Conservation (phyloP, 1,140 invertebrate genomes). For the Caligus rogercresseyi region DNA sequence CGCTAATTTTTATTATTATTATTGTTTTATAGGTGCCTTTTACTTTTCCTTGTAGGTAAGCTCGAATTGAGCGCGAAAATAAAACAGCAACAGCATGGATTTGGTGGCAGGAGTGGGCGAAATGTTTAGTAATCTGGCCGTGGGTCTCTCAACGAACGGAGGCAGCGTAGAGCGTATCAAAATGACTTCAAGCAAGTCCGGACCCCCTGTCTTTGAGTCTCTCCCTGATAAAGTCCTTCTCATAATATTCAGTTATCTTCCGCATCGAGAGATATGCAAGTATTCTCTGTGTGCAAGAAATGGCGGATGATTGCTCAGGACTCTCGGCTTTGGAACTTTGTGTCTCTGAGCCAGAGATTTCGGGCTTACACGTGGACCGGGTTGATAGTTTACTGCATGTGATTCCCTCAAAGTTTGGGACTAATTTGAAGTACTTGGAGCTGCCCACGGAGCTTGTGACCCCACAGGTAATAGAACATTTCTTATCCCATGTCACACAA, state of each 20-base stretch:
- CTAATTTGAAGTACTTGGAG: slow-evolving; percentile 83
- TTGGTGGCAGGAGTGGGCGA: slow-evolving; percentile 5
- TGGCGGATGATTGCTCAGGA: slow-evolving; percentile 89
- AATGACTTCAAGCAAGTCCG: neutral
- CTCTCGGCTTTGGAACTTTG: slow-evolving; percentile 76
- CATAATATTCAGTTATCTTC: slow-evolving; percentile 83
- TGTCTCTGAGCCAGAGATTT: slow-evolving; percentile 90
- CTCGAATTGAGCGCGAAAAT: no score
- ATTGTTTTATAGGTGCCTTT: no score
- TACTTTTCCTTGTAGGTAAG: no score
- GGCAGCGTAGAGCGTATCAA: neutral
- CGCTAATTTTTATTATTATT: no score
- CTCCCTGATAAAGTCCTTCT: slow-evolving; percentile 53
- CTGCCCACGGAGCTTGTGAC: slow-evolving; percentile 94
- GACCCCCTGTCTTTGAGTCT: neutral
- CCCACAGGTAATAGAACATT: slow-evolving; percentile 45
- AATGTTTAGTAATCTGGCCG: slow-evolving; percentile 4
- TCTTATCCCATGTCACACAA: neutral
- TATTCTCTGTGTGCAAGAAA: slow-evolving; percentile 75
- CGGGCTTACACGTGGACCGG: slow-evolving; percentile 73
- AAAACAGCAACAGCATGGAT: slow-evolving; percentile 20
- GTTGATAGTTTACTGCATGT: slow-evolving; percentile 63
- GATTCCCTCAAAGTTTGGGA: slow-evolving; percentile 66
- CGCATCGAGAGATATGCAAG: slow-evolving; percentile 78
- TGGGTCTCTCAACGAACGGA: neutral